Evolutionary conservation across 35 echinoderm and acorn worm genomes (phyloP).

Genomic region (Acanthaster planci): DNA sequence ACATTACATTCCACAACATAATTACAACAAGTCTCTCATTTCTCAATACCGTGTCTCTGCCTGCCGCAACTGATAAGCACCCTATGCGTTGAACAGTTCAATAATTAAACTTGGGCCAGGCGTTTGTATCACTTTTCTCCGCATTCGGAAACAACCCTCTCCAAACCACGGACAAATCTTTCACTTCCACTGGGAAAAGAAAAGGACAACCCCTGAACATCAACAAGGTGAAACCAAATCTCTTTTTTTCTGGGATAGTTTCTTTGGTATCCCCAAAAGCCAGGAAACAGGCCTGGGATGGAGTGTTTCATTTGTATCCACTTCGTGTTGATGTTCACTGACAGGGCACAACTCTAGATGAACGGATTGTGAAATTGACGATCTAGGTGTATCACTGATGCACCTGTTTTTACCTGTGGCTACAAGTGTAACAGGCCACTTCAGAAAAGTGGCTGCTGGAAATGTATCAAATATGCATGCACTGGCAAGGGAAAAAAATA

Average conservation of each 20-base stretch:
- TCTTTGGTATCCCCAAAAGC: not conserved
- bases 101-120: not conserved
- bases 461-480: constrained; percentile 20
- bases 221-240: not conserved
- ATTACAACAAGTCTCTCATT: constrained; percentile 24
- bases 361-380: not conserved
- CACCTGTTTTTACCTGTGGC: constrained; percentile 7
- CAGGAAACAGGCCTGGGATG: constrained; percentile 2
- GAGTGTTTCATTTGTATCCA: constrained; percentile 24
- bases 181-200: not conserved
- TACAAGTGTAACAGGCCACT: not conserved
- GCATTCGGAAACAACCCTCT: not conserved
- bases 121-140: constrained; percentile 11
- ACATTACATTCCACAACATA: constrained; percentile 21
- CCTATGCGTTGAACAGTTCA: not conserved
- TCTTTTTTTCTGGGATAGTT: not conserved
- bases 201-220: constrained; percentile 4
- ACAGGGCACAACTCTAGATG: constrained; percentile 13
- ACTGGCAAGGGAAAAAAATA: no score
- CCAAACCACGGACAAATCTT: constrained; percentile 6
- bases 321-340: constrained; percentile 22
- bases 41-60: not conserved
- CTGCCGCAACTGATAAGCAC: not conserved
- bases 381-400: constrained; percentile 1
- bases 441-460: constrained; percentile 9